Evolutionary conservation across 2,113 vertebrate species (phyloP), one percentile per base, ranked within the genome.

Genomic region (Raja brachyura): DNA sequence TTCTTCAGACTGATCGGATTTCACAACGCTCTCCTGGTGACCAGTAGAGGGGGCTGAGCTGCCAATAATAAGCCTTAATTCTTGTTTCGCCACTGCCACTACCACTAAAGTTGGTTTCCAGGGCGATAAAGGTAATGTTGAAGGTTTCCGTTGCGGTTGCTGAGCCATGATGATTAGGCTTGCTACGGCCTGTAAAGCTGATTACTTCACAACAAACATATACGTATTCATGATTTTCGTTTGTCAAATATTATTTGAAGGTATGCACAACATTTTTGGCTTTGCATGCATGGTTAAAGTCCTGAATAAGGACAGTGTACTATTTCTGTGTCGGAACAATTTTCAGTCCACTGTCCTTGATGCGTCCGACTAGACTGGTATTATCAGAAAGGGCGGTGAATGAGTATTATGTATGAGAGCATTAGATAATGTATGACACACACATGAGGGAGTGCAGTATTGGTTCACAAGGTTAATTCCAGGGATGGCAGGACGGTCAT

Each of bases 21-120:
- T 18, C 83, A 61, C 86, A 68, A 16, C 68, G 88, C 39, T 74
- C 20, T 92, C 9, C 4, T 5, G 7, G 3, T 92, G 90, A 10
- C 68, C 90, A 92, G 66, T 73, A 54, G 90, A 92, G 68, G 90
- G 90, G 25, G 68, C 90, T 73, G 90, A 74, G n/a, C 20, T 73
- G 39, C 70, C 63, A 92, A 33, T 16, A 73, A 54, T 74, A 28
- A 70, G 20, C 68, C 48, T 73, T 22, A 73, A 25, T 73, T 92
- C 90, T 5, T 9, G 14, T 48, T 31, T 20, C 10, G 33, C 33
- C 63, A 5, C 9, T 61, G 18, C 63, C 5, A 7, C 14, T 20
- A 90, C 63, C n/a, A n/a, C 18, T 39, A 39, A 70, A 31, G 59
- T 33, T 4, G 7, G 48, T 33, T 54, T 92, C 66, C 33, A 33